These are phyloP conservation scores for Muscicapa striata DNA, from an alignment of 2,797 vertebrate genomes.

Conservation along the genomic window DNA sequence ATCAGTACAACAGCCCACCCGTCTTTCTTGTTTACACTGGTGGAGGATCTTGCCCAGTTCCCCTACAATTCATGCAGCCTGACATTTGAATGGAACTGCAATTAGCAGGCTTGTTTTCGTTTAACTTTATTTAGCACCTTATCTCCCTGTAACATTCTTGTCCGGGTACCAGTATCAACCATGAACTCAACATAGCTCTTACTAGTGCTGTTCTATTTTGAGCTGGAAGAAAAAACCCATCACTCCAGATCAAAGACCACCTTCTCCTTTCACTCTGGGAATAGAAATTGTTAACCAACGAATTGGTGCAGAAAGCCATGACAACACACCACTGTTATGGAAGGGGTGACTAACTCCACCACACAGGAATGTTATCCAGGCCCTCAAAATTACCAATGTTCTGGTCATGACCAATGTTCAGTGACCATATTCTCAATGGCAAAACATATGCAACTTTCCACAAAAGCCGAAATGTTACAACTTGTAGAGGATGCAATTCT, in stretches of 20 bases:
- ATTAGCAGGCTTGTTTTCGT: conserved; percentile 42
- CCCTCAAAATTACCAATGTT: background rate
- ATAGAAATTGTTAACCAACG: background rate
- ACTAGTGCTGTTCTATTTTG: conserved; percentile 48
- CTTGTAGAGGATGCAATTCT: background rate
- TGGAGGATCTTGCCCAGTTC: background rate
- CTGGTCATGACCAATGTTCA: background rate
- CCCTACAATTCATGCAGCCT: background rate
- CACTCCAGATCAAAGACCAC: background rate
- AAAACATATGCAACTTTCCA: background rate
- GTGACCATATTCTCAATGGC: background rate
- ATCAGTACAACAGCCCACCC: background rate
- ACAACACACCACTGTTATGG: background rate
- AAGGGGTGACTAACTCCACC: background rate
- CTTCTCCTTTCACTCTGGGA: background rate
- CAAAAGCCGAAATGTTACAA: background rate
- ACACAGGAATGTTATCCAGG: background rate
- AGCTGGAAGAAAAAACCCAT: background rate
- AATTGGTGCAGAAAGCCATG: background rate
- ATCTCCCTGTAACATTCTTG: conserved; percentile 67
- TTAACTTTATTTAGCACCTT: conserved; percentile 73
- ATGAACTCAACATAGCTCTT: conserved; percentile 46
- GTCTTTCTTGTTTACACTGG: background rate
- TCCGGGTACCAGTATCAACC: conserved; percentile 40
- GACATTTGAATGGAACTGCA: conserved; percentile 44